phyloP scores from a whole-genome alignment of 2,888 invertebrate genomes.

The Scelioninae gen. 1 region DNA sequence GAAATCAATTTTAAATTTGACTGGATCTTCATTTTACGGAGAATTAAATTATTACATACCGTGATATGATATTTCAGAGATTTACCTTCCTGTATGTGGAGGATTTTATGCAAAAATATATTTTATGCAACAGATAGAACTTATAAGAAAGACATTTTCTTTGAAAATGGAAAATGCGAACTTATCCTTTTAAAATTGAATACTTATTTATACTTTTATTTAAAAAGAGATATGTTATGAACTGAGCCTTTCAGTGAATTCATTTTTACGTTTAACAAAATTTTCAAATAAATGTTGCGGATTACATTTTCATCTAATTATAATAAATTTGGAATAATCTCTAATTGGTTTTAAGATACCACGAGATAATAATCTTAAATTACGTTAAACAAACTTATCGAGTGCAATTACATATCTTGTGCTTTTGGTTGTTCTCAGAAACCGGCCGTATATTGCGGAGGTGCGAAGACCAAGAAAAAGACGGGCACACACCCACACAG shows the following conservation, averaged over 20 bases:
- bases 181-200: no score
- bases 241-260: no score
- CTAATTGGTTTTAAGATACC: not conserved
- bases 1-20: slow-evolving; percentile 4
- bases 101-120: not conserved
- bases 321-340: no score
- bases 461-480: slow-evolving; percentile 46
- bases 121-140: no score
- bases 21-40: not conserved
- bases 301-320: no score
- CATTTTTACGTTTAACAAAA: no score
- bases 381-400: slow-evolving; percentile 20
- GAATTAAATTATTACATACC: not conserved
- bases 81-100: not conserved
- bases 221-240: no score
- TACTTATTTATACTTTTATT: no score
- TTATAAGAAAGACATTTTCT: no score
- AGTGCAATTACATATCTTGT: slow-evolving; percentile 38
- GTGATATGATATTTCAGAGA: not conserved
- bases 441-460: slow-evolving; percentile 12
- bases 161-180: no score
- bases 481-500: slow-evolving; percentile 3
- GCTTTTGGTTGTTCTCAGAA: slow-evolving; percentile 31
- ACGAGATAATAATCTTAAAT: not conserved
- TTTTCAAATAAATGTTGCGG: no score